These are phyloP conservation scores for Callochromis pleurospilus DNA, from an alignment of 2,113 vertebrate genomes.

Conservation along the genomic window DNA sequence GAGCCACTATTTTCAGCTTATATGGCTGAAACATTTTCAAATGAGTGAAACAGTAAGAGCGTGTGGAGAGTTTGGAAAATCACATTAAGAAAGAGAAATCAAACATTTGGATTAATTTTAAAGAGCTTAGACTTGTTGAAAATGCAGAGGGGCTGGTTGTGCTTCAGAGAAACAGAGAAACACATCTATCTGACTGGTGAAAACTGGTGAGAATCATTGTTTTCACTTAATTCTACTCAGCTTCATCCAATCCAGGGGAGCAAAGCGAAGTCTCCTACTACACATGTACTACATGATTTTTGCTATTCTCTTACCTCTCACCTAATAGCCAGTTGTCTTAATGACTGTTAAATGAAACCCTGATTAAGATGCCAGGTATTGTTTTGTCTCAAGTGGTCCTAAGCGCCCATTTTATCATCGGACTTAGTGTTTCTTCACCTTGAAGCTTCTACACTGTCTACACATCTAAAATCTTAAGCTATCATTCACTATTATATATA, in stretches of 20 bases:
- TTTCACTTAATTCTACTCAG: fast-evolving
- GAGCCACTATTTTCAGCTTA: fast-evolving
- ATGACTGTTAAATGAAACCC: background rate
- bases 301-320: fast-evolving
- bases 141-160: background rate
- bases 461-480: background rate
- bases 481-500: background rate
- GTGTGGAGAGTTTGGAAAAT: fast-evolving
- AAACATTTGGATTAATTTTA: fast-evolving
- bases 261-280: fast-evolving
- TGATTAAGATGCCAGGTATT: background rate
- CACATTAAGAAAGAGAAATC: background rate
- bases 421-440: background rate
- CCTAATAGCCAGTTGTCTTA: fast-evolving
- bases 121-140: fast-evolving
- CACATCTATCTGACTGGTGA: background rate
- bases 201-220: background rate
- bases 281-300: background rate
- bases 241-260: background rate
- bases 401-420: fast-evolving
- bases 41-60: background rate
- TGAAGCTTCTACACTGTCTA: background rate
- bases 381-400: background rate
- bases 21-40: fast-evolving
- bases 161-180: fast-evolving